These are phyloP conservation scores for Galagoides demidoff DNA, from an alignment of 2,797 vertebrate species.

Conservation along the genomic window DNA sequence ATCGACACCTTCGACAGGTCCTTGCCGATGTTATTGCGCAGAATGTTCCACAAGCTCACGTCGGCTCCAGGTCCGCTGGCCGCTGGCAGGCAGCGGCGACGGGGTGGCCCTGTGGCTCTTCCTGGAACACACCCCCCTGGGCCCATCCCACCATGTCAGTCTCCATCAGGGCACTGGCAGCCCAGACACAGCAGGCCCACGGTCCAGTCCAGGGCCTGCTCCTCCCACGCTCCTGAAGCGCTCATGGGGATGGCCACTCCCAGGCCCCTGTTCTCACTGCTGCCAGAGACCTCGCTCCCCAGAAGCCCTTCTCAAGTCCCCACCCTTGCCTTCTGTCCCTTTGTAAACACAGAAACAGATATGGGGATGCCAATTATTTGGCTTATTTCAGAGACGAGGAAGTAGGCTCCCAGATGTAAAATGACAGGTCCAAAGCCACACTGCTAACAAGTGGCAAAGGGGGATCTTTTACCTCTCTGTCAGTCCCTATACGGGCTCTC, in stretches of 20 bases:
- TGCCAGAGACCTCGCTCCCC: neutral
- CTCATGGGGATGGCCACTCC: neutral
- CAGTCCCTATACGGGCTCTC: neutral
- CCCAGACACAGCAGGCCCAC: neutral
- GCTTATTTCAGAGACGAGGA: neutral
- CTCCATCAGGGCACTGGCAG: neutral
- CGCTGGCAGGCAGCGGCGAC: slow-evolving; percentile 89
- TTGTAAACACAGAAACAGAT: neutral
- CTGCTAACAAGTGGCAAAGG: neutral
- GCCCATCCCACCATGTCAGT: neutral
- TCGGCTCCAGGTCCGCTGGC: slow-evolving; percentile 89
- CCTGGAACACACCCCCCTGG: slow-evolving; percentile 59
- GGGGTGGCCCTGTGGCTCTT: slow-evolving; percentile 74
- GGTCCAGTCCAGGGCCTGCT: neutral
- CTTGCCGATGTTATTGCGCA: slow-evolving; percentile 96
- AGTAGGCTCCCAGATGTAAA: neutral
- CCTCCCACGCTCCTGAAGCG: neutral
- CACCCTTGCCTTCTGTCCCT: neutral
- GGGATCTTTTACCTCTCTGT: neutral
- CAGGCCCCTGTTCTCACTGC: neutral
- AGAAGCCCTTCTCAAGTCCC: neutral
- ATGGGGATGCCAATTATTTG: neutral
- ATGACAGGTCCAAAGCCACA: neutral
- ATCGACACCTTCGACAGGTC: slow-evolving; percentile 95
- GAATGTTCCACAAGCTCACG: slow-evolving; percentile 93